Evolutionary conservation across 2,888 invertebrate species (phyloP).

Genomic region (Rugalucina vietnamica): DNA sequence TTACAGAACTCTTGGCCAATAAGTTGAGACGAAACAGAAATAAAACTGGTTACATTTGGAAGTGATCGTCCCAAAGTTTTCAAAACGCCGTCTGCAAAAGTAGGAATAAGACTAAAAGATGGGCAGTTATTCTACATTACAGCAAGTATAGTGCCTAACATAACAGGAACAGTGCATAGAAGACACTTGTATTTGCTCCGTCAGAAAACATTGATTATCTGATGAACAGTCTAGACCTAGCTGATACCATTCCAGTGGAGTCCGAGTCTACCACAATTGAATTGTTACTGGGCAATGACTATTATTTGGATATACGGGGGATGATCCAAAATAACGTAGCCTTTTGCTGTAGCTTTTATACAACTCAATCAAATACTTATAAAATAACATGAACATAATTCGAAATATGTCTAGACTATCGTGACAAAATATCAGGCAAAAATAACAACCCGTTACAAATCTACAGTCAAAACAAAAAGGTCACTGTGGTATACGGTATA

Average conservation of each 20-base stretch:
- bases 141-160: slow-evolving; percentile 19
- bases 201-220: background rate
- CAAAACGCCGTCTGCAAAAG: background rate
- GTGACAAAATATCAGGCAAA: too few relatives aligned
- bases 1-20: slow-evolving; percentile 24
- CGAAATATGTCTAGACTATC: too few relatives aligned
- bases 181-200: background rate
- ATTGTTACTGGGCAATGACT: slow-evolving; percentile 15
- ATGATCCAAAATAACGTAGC: too few relatives aligned
- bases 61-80: slow-evolving; percentile 28
- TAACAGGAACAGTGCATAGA: slow-evolving; percentile 3
- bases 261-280: slow-evolving; percentile 1
- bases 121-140: background rate
- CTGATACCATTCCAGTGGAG: background rate
- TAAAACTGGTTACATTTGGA: slow-evolving; percentile 35
- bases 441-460: too few relatives aligned
- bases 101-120: background rate
- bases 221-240: background rate
- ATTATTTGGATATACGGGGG: slow-evolving; percentile 18
- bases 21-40: slow-evolving; percentile 1
- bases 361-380: too few relatives aligned
- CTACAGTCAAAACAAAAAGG: too few relatives aligned
- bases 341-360: too few relatives aligned
- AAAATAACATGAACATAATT: too few relatives aligned
- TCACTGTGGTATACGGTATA: too few relatives aligned